Percentiles rank a stretch among this genome's conserved stretches.
Conservation (phyloP, 1,140 invertebrate species). For the Cylas formicarius region DNA sequence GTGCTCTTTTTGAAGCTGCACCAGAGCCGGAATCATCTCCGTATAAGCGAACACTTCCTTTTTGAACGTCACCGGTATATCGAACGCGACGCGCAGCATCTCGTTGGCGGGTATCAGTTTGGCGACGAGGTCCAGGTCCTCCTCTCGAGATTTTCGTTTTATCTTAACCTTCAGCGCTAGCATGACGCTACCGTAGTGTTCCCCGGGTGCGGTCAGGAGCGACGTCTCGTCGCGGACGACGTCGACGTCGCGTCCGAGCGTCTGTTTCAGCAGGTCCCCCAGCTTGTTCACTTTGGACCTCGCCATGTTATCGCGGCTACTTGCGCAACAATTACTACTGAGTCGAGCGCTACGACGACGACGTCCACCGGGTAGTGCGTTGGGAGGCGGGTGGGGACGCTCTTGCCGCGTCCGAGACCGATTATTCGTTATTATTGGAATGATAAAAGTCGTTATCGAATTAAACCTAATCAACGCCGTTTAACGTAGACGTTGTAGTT, state of each 20-base stretch:
- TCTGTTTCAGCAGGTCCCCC: constrained; percentile 24
- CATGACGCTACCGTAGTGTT: constrained; percentile 40
- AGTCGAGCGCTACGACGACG: too few relatives aligned
- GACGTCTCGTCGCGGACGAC: constrained; percentile 29
- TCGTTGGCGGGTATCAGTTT: constrained; percentile 53
- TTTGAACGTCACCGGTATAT: constrained; percentile 50
- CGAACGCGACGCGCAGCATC: constrained; percentile 49
- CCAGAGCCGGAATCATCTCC: constrained; percentile 44
- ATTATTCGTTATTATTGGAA: too few relatives aligned
- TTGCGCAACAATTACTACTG: too few relatives aligned
- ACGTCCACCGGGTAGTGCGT: too few relatives aligned
- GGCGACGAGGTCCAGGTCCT: constrained; percentile 46
- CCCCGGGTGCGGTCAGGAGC: constrained; percentile 35
- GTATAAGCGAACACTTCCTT: constrained; percentile 54
- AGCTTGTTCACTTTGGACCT: constrained; percentile 34
- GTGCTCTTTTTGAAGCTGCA: constrained; percentile 45
- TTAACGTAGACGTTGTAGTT: too few relatives aligned
- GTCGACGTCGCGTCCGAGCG: constrained; percentile 29
- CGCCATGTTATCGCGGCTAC: too few relatives aligned
- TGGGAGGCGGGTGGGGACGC: too few relatives aligned
- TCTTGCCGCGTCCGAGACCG: too few relatives aligned
- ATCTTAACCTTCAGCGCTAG: constrained; percentile 32
- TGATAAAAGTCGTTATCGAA: too few relatives aligned
- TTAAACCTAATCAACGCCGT: too few relatives aligned
- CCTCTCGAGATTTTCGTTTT: constrained; percentile 22